Base-by-base conservation (phyloP, 2,113 vertebrate genomes). In the Hassar affinis region DNA sequence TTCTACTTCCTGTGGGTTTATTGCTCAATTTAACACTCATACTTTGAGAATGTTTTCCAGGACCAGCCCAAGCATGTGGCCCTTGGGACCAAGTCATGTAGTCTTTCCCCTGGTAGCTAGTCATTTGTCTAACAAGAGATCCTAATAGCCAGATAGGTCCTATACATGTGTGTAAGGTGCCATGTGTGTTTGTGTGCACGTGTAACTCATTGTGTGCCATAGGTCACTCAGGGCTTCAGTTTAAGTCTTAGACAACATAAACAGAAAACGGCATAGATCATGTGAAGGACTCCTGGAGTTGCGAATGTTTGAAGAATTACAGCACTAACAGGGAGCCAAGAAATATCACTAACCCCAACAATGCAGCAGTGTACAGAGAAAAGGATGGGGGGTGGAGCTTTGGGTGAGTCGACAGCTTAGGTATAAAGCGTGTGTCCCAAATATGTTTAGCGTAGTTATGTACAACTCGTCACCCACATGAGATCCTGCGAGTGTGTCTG, bases 21-120 rank as follows among this genome's bases (percentile, higher is more conserved):
- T 94, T 95, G 93, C 93, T 94, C 92, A 89, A 88, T 92, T 92
- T 91, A 91, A 91, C 86, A 91, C 91, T 91, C 88, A 54, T 78
- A 66, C 79, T 68, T 87, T 88, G 88, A 86, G 79, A 87, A 88
- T 86, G 84, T 84, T 81, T 79, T n/a, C 59, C 78, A 81, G 86
- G 86, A 77, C 86, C 86, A 88, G 86, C 86, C 81, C 86, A 88
- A 88, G 81, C 86, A 66, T 54, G 45, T 68, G 61, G 79, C 84
- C 62, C 15, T 27, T 54, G 56, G 66, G 47, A 83, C 78, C 51
- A 68, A 79, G 49, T 78, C 33, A 35, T 56, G 64, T 77, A 83
- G 66, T 68, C 30, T 54, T 38, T 68, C 59, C 72, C 38, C 74
- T 69, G 69, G n/a, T 75, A 82, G 80, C 56, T 51, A 59, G 22